Evolutionary conservation across 2,888 invertebrate genomes (phyloP), one percentile per base, ranked within the genome.

Genomic region (Suillia variegata): DNA sequence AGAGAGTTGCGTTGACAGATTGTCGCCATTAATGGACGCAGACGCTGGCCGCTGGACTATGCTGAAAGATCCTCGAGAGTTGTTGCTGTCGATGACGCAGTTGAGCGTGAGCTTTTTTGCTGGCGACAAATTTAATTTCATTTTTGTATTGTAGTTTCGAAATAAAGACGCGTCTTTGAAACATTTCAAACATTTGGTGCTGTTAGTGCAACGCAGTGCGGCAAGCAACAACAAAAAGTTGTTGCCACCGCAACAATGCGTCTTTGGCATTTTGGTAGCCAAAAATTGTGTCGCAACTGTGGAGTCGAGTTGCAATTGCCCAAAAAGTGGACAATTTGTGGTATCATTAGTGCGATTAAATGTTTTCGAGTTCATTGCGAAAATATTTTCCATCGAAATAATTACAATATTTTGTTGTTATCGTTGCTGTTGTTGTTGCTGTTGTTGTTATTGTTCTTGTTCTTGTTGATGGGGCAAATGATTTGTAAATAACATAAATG

Each of bases 251-350:
- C 26, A 26, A 26, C 5, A 6, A 26, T 26, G 26, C 26, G 10
- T 26, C 26, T 6, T 6, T 6, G 26, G 26, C 26, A 26, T 26
- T 26, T 26, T 26, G 26, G 34, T 13, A 42, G 15, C 18, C 20
- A 21, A 18, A 47, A 20, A 15, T 52, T 17, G 13, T 34, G 24
- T 22, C 13, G 52, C 50, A 26, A 26, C 6, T 10, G 26, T 26
- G 26, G 6, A 26, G 5, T 26, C 34, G 21, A 13, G 52, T 57
- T 52, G 59, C 55, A 59, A 60, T 57, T 54, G 59, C n/a, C n/a
- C n/a, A n/a, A 61, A 58, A 61, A 54, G 54, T 58, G 63, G 49
- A 54, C 63, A 63, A 63, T 63, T 63, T 60, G 63, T 56, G 60
- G 54, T 49, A 56, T 63, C 63, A 63, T 63, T 63, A 63, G 63